Evolutionary conservation across 2,113 vertebrate species (phyloP).

Genomic region (Dasypus novemcinctus): DNA sequence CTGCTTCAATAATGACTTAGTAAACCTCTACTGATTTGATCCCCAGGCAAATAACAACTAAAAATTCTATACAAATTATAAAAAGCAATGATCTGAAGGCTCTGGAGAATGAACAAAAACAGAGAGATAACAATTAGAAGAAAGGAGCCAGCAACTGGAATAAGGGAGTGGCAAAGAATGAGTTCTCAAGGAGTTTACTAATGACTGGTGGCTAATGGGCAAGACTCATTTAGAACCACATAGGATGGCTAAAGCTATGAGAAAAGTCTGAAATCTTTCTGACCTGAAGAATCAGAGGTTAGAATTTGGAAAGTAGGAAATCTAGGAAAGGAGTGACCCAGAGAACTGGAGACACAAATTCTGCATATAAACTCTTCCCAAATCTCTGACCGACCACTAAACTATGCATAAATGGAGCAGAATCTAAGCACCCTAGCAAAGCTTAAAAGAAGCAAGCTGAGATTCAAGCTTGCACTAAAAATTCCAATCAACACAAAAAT

Average conservation of each 20-base stretch:
- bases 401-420: background rate
- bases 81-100: background rate
- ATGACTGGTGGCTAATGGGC: too few relatives aligned
- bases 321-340: too few relatives aligned
- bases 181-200: background rate
- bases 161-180: background rate
- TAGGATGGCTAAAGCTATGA: background rate
- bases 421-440: background rate
- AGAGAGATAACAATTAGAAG: background rate
- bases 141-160: too few relatives aligned
- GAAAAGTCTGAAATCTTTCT: background rate
- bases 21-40: too few relatives aligned
- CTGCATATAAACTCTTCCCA: background rate
- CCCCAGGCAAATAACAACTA: background rate
- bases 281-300: background rate
- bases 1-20: background rate
- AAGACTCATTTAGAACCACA: background rate
- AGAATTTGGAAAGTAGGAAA: background rate
- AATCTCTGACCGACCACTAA: background rate
- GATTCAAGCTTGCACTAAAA: background rate
- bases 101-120: background rate
- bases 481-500: background rate
- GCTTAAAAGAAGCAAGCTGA: background rate
- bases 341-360: background rate
- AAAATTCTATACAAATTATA: too few relatives aligned